Conservation (phyloP, 1,140 invertebrate genomes). For the Hirudo medicinalis region DNA sequence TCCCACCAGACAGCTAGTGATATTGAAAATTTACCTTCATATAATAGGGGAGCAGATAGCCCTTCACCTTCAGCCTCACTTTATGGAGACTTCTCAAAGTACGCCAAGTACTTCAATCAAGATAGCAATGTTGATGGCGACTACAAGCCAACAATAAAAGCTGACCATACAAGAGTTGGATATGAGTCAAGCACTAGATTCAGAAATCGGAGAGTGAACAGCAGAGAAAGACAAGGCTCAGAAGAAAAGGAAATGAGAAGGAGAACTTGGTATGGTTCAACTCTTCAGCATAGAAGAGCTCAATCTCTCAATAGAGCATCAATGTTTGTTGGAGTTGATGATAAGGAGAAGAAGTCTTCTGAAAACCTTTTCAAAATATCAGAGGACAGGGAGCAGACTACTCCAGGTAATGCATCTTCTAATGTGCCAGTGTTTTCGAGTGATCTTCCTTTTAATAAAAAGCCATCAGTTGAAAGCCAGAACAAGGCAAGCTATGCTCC, state of each 20-base stretch:
- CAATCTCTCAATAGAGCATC: slow-evolving; percentile 7
- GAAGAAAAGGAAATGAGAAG: slow-evolving; percentile 8
- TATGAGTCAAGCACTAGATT: slow-evolving; percentile 8
- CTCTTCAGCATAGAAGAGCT: slow-evolving; percentile 2
- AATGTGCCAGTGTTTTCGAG: too few species aligned
- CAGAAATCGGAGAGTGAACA: neutral
- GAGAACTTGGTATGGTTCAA: slow-evolving; percentile 11
- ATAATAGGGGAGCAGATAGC: too few species aligned
- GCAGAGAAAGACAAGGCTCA: neutral
- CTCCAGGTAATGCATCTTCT: neutral
- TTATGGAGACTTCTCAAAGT: neutral
- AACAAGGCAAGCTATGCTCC: neutral
- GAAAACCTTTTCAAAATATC: slow-evolving; percentile 11
- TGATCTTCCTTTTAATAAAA: neutral
- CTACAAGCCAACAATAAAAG: slow-evolving; percentile 5
- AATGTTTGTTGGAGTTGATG: neutral
- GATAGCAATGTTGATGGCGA: neutral
- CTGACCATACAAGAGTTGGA: slow-evolving; percentile 1
- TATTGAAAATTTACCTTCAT: too few species aligned
- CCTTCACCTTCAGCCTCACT: neutral
- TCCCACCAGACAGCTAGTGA: neutral
- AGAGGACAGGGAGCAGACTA: neutral
- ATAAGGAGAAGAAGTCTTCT: neutral
- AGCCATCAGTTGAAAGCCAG: neutral
- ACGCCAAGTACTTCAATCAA: slow-evolving; percentile 3